Conservation (phyloP, 1,140 invertebrate genomes). For the Drosophila cardini region DNA sequence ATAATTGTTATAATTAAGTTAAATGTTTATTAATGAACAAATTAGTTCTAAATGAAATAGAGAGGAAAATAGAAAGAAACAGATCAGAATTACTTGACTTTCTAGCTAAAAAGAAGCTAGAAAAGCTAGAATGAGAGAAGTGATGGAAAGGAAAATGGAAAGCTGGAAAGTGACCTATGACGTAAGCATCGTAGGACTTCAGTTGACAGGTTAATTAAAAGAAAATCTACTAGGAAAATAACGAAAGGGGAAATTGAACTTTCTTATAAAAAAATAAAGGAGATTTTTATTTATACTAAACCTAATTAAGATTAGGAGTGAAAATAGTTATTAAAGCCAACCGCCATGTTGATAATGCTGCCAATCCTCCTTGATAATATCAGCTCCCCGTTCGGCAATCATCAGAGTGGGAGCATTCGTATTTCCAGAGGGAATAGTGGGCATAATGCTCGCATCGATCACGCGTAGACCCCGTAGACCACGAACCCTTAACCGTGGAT, state of each 20-base stretch:
- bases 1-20: background rate
- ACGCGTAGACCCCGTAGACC: constrained; percentile 88
- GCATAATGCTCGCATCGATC: constrained; percentile 91
- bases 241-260: no score
- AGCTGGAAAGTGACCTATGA: no score
- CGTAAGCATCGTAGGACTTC: no score
- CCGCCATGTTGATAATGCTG: constrained; percentile 66
- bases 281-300: constrained; percentile 7
- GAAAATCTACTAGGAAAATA: no score
- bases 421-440: constrained; percentile 88
- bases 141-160: no score
- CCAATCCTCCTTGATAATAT: constrained; percentile 88
- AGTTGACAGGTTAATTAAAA: no score
- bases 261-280: no score
- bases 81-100: no score
- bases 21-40: constrained; percentile 4
- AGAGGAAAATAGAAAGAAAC: background rate
- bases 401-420: constrained; percentile 90
- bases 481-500: constrained; percentile 86
- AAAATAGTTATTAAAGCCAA: constrained; percentile 47
- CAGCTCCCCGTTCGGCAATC: constrained; percentile 89
- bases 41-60: background rate
- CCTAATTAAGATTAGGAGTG: background rate
- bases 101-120: no score
- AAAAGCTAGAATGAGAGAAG: no score